Base-by-base conservation (phyloP, 1,140 invertebrate genomes). In the Zaprionus camerounensis region DNA sequence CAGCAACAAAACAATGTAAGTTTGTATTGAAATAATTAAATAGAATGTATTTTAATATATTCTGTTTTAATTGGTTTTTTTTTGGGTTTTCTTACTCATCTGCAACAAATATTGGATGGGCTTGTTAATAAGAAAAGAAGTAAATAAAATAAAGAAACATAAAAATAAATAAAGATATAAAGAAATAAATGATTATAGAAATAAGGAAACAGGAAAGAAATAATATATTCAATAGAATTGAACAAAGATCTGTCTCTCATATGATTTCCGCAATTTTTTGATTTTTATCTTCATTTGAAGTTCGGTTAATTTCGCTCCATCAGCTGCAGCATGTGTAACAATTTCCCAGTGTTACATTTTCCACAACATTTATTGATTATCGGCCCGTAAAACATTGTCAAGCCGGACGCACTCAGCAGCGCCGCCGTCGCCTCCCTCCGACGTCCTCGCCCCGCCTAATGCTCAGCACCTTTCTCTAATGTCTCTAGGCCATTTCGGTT, bases 351-450 rank as follows among this genome's bases (percentile, higher is more conserved):
- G 65, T 66, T 78, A 75, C 59, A 81, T 79, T 90, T 88, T 82
- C 79, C 79, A 81, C 75, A 81, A 80, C 85, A 80, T 85, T 88
- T 88, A 88, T 88, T 75, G 85, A 88, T 88, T 88, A 85, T 88
- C 76, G 85, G 76, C 22, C 11, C 61, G 63, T 71, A 49, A 70
- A 70, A 64, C 49, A 44, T 38, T 66, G 51, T 49, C 49, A 36
- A 36, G 41, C 58, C 38, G 22, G 49, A 59, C 64, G 55, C 56
- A 61, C 26, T 26, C 22, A 26, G 12, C 20, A 17, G 41, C 7
- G n/a, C 13, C 49, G 24, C 44, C 28, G 9, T 11, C 31, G 31
- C 31, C 46, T 22, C 11, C 17, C 11, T 5, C 0, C 0, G 9
- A 3, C 46, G 2, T 13, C 28, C 17, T 1, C 22, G 13, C 28